phyloP scores from a whole-genome alignment of 2,888 invertebrate species.

The Habrosyne pyritoides region DNA sequence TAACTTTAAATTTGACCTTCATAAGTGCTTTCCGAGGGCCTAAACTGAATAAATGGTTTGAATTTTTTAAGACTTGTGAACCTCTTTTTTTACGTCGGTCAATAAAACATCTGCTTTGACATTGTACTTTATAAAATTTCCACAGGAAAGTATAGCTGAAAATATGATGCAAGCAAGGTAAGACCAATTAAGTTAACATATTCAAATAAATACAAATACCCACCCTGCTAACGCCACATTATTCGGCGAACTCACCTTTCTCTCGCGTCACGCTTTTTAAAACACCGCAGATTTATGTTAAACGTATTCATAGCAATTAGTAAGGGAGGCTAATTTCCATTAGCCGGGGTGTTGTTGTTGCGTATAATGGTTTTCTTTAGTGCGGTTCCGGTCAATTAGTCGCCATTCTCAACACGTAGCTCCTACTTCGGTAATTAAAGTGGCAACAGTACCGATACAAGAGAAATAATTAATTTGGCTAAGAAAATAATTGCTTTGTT shows the following conservation, averaged over 20 bases:
- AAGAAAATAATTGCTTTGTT: conserved; percentile 48
- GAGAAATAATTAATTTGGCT: conserved; percentile 51
- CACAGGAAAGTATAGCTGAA: not conserved
- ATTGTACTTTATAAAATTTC: not conserved
- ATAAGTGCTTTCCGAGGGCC: too few species aligned
- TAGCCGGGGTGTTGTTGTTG: conserved; percentile 50
- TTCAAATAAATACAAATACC: not conserved
- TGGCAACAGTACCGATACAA: conserved; percentile 38
- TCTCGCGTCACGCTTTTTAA: conserved; percentile 57
- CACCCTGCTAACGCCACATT: not conserved
- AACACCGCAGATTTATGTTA: conserved; percentile 59
- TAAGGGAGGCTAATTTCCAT: conserved; percentile 58
- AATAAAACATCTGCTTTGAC: not conserved
- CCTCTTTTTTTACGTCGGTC: too few species aligned
- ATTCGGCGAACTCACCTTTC: conserved; percentile 19
- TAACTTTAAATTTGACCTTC: too few species aligned
- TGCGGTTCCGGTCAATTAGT: conserved; percentile 23
- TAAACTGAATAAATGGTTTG: too few species aligned
- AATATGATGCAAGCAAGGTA: not conserved
- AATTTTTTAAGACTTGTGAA: too few species aligned
- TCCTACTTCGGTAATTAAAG: conserved; percentile 49
- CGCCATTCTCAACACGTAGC: conserved; percentile 43
- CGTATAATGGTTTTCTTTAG: conserved; percentile 37
- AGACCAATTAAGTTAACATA: not conserved
- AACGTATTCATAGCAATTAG: conserved; percentile 66